Conservation (phyloP, 1,140 invertebrate species). For the Penaeus japonicus region DNA sequence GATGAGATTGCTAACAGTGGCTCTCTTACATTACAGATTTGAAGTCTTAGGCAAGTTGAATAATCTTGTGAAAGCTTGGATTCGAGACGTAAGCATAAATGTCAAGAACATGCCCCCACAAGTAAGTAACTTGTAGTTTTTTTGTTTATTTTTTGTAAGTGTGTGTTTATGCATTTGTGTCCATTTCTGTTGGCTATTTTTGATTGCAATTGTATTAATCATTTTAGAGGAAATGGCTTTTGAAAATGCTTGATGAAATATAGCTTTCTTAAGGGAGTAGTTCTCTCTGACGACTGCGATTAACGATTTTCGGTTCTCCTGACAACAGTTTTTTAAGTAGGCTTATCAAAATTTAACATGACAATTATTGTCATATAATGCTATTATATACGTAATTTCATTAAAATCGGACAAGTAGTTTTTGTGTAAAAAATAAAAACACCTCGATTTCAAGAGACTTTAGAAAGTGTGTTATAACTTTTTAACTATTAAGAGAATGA, state of each 20-base stretch:
- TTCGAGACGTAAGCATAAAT: constrained; percentile 81
- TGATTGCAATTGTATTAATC: neutral
- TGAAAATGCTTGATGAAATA: neutral
- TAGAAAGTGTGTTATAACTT: no score
- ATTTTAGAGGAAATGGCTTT: neutral
- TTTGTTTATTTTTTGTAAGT: constrained; percentile 75
- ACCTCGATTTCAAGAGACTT: no score
- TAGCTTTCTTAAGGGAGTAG: no score
- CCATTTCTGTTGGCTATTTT: neutral
- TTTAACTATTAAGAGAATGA: no score
- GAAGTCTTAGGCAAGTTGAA: constrained; percentile 81
- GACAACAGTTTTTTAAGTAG: no score
- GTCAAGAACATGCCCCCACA: constrained; percentile 83
- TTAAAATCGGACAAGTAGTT: no score
- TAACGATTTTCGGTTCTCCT: no score
- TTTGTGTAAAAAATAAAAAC: no score
- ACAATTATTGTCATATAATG: no score
- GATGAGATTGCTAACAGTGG: neutral
- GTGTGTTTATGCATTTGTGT: constrained; percentile 62
- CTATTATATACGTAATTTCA: no score
- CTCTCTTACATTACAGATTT: constrained; percentile 64
- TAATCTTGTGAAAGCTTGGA: constrained; percentile 90
- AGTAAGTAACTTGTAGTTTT: constrained; percentile 61
- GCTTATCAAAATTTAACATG: no score
- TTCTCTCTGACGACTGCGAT: no score